These are phyloP conservation scores for Galendromus occidentalis DNA, from an alignment of 1,140 invertebrate genomes.

Conservation along the genomic window DNA sequence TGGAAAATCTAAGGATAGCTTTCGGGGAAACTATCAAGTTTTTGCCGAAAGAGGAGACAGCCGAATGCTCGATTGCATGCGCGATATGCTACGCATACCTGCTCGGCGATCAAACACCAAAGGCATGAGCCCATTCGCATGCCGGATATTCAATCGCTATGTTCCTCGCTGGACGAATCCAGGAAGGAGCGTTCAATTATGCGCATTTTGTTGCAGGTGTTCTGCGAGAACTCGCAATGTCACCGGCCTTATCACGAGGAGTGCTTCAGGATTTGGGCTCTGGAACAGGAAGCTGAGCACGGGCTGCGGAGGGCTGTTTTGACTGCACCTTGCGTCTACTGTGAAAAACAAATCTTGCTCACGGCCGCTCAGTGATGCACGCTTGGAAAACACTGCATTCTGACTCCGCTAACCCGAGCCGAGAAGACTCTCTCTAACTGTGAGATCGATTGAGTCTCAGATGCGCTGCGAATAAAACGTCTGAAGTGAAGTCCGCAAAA, in stretches of 20 bases:
- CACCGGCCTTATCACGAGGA: not conserved
- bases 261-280: not conserved
- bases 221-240: not conserved
- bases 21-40: not conserved
- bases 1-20: not conserved
- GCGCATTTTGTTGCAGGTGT: not conserved
- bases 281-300: not conserved
- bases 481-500: too few species aligned
- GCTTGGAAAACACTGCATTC: too few species aligned
- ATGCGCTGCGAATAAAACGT: too few species aligned
- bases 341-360: not conserved
- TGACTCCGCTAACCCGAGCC: too few species aligned
- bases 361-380: too few species aligned
- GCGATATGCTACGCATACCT: slow-evolving; percentile 1
- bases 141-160: too few species aligned
- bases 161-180: too few species aligned
- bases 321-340: slow-evolving; percentile 3
- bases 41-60: not conserved
- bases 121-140: not conserved
- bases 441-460: too few species aligned
- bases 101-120: not conserved
- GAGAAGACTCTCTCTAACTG: too few species aligned
- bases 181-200: too few species aligned
- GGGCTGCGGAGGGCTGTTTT: not conserved
- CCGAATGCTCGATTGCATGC: not conserved